phyloP scores from a whole-genome alignment of 2,113 vertebrate species.

The Tinamus guttatus region DNA sequence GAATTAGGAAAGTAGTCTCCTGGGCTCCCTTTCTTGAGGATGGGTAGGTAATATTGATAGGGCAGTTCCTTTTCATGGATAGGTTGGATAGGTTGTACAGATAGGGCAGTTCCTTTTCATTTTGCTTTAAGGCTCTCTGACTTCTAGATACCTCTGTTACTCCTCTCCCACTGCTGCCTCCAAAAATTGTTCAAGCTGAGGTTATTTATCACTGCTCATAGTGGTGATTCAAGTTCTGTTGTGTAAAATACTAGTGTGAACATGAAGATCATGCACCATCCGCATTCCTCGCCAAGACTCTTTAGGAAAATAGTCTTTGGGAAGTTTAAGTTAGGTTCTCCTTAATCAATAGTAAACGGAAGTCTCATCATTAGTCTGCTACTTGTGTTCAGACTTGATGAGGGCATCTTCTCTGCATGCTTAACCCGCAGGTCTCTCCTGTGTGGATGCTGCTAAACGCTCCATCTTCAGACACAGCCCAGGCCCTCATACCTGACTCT shows the following conservation, averaged over 20 bases:
- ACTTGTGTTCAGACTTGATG: background rate
- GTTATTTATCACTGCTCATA: background rate
- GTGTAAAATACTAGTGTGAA: background rate
- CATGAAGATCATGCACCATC: accelerated
- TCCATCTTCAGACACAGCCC: background rate
- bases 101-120: background rate
- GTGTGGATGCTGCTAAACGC: background rate
- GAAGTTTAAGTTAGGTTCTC: background rate
- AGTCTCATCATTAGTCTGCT: background rate
- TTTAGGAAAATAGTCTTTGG: accelerated
- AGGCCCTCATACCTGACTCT: accelerated
- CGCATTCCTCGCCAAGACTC: background rate
- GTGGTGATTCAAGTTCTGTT: background rate
- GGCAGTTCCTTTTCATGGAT: background rate
- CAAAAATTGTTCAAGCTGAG: background rate
- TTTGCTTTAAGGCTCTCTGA: background rate
- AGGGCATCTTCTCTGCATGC: background rate
- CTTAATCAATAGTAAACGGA: background rate
- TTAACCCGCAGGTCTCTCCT: background rate
- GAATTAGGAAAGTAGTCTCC: background rate
- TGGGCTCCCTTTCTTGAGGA: background rate
- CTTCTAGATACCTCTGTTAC: background rate
- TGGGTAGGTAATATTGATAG: background rate
- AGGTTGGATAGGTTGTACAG: background rate
- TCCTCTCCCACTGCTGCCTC: background rate